These are phyloP conservation scores for Hephaestus fuliginosus DNA, from an alignment of 2,797 vertebrate genomes.

Conservation along the genomic window DNA sequence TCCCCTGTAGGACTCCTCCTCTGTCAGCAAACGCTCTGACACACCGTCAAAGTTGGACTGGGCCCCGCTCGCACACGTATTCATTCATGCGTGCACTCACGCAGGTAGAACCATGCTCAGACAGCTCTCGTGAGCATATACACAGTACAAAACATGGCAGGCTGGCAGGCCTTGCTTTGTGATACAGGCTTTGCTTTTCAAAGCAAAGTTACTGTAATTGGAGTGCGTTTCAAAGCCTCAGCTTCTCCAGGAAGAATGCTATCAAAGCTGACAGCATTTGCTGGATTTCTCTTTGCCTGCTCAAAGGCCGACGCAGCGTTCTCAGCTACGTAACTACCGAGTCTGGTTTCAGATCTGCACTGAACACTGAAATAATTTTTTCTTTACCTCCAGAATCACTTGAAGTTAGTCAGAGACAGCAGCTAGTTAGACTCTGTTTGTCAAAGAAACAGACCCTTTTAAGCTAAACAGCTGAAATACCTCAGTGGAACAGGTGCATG, in stretches of 20 bases:
- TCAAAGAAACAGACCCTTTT: slow-evolving; percentile 18
- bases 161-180: slow-evolving; percentile 37
- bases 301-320: slow-evolving; percentile 12
- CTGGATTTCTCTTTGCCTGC: slow-evolving; percentile 36
- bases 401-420: slow-evolving; percentile 17
- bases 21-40: slow-evolving; percentile 27
- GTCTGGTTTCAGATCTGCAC: slow-evolving; percentile 10
- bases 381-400: slow-evolving; percentile 21
- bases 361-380: slow-evolving; percentile 4
- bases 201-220: slow-evolving; percentile 67
- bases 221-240: slow-evolving; percentile 68
- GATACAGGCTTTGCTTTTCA: slow-evolving; percentile 56
- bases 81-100: slow-evolving; percentile 27
- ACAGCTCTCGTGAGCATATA: slow-evolving; percentile 28
- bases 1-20: background rate
- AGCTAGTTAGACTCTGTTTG: background rate
- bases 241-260: slow-evolving; percentile 43
- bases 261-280: slow-evolving; percentile 73
- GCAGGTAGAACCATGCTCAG: slow-evolving; percentile 23
- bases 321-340: slow-evolving; percentile 8
- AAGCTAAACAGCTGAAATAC: slow-evolving; percentile 4
- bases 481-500: background rate
- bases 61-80: slow-evolving; percentile 4
- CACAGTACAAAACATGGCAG: slow-evolving; percentile 19
- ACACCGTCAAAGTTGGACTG: background rate